phyloP scores from a whole-genome alignment of 2,888 invertebrate species.

The Cosmia trapezina region DNA sequence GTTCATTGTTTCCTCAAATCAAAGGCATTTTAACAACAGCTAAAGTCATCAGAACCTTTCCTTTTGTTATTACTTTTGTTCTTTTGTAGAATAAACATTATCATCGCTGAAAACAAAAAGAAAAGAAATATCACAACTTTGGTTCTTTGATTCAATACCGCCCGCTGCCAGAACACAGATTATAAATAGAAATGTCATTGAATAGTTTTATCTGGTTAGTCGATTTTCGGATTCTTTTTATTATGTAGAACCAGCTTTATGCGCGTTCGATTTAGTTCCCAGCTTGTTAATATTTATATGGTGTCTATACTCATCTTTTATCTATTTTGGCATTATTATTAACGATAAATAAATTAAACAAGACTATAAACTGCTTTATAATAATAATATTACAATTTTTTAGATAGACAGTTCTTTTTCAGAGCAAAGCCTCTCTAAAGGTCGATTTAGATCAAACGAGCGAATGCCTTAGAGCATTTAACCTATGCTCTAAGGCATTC shows the following conservation, averaged over 20 bases:
- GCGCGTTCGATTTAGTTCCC: background rate
- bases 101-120: conserved; percentile 66
- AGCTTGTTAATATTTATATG: background rate
- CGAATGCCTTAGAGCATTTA: no score
- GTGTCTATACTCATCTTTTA: no score
- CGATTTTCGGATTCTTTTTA: background rate
- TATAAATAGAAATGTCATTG: conserved; percentile 47
- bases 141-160: conserved; percentile 56
- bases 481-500: no score
- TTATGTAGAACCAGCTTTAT: background rate
- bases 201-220: conserved; percentile 12
- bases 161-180: conserved; percentile 60
- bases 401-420: no score
- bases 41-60: conserved; percentile 69
- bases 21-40: conserved; percentile 77
- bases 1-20: conserved; percentile 88
- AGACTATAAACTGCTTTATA: no score
- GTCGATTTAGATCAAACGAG: no score
- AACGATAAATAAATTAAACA: no score
- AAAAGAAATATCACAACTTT: conserved; percentile 54
- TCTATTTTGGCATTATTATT: no score
- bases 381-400: no score
- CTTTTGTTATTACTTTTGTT: conserved; percentile 59
- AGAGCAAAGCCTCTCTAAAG: no score
- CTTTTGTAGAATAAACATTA: conserved; percentile 66